Evolutionary conservation across 2,797 vertebrate species (phyloP), one percentile per base, ranked within the genome.

Genomic region (Phoebastria nigripes): DNA sequence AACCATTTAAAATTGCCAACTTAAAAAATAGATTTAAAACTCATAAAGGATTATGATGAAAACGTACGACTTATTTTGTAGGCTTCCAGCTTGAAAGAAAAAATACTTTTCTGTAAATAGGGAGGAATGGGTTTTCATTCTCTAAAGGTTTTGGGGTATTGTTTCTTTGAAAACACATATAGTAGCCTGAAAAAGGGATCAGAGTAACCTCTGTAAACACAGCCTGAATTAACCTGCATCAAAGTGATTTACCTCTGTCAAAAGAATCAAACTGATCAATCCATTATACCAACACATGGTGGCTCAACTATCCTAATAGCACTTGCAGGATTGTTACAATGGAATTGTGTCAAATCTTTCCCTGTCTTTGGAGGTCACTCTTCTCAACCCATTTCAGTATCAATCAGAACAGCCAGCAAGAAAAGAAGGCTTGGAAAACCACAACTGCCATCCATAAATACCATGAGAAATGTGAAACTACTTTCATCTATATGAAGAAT

Each of bases 1-100:
- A 96, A 78, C 89, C 89, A 95, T 66, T 97, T 89, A 84, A 92
- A 96, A 95, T 91, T 91, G 93, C 93, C 97, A 96, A 87, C 83
- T 96, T 95, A 90, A 94, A 95, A 91, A 96, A 88, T 6, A 96
- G 92, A 82, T 94, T 95, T 89, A 93, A 96, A 93, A 72, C 85
- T 86, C 86, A 94, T 96, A 94, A 94, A 85, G 54, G 80, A 93
- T 93, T 96, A 96, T 76, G 87, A 92, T 79, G 90, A 96, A 96
- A 97, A 92, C 4, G 70, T 49, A 93, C 91, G 82, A 72, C 71
- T 87, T 90, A 91, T 85, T 86, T 78, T 92, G 94, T 79, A 93
- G 85, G 83, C 44, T 95, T 95, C 82, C 69, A 80, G 73, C 58
- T 62, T 67, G 77, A 83, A 95, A 89, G 65, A 31, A 83, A 96